Evolutionary conservation across 2,888 invertebrate species (phyloP), one percentile per base, ranked within the genome.

Genomic region (Cryptocephalus primarius): DNA sequence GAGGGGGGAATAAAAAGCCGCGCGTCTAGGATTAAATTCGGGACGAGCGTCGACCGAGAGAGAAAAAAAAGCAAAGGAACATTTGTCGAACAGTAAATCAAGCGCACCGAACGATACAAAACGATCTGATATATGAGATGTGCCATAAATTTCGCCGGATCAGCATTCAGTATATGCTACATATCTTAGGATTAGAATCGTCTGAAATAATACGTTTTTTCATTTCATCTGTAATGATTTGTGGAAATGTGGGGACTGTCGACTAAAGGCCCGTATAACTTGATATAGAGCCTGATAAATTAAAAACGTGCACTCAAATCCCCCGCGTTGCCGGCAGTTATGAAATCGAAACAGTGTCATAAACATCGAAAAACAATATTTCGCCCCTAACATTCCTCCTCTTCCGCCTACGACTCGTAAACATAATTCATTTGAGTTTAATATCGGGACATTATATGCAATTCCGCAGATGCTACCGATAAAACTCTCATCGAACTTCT

Each of bases 361-460:
- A 72, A 72, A 72, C 70, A 71, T 72, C 60, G 71, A 65, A 67
- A 72, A 71, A 71, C 71, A 70, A 72, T 71, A 71, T 70, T 69
- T 71, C 54, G 59, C 58, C 55, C 53, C 49, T 57, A 60, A 59
- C 63, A 48, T 61, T 61, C 59, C 58, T 57, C 55, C 60, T 60
- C 54, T 58, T 58, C 57, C 56, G 55, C 55, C 59, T 59, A 60
- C 56, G 55, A 52, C 53, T 59, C 60, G 62, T 65, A 64, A 65
- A 60, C 58, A 61, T 65, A 63, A 63, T 59, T 65, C 64, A 65
- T 63, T 42, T 39, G 45, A 32, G 41, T 34, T 44, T 51, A 43
- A 47, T 47, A 46, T 38, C 47, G 52, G 52, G 53, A 52, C 41
- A 42, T 50, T 48, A 52, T 52, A 47, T 52, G 52, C 50, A 50